Conservation (phyloP, 2,888 invertebrate genomes). For the Caenorhabditis afra region DNA sequence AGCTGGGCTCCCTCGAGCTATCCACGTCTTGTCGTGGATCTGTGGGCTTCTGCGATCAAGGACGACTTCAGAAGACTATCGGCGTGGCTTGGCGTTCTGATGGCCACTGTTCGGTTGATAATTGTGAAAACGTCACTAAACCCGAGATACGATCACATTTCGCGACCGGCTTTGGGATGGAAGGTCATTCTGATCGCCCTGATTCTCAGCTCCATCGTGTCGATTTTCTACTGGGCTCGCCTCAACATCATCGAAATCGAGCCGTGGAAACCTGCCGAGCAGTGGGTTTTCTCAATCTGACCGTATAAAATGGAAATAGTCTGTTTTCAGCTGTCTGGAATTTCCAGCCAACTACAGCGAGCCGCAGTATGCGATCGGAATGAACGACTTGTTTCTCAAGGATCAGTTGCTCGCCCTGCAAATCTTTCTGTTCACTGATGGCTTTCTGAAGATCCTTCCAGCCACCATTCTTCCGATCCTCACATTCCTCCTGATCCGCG, state of each 20-base stretch:
- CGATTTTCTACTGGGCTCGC: background rate
- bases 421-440: constrained; percentile 25
- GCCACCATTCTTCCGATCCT: constrained; percentile 8
- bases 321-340: constrained; percentile 6
- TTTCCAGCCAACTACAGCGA: constrained; percentile 14
- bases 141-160: constrained; percentile 8
- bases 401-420: background rate
- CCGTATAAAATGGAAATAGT: too few species aligned
- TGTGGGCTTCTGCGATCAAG: constrained; percentile 13
- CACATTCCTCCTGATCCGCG: constrained; percentile 1
- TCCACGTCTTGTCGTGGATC: background rate
- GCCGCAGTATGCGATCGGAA: background rate
- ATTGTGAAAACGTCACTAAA: constrained; percentile 23
- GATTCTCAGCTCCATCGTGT: background rate
- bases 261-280: constrained; percentile 19
- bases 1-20: constrained; percentile 13
- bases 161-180: background rate
- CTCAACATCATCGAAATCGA: background rate
- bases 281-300: constrained; percentile 11
- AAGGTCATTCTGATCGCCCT: background rate
- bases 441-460: constrained; percentile 32
- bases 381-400: background rate
- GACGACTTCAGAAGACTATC: constrained; percentile 16
- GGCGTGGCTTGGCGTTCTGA: constrained; percentile 28
- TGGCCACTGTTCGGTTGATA: constrained; percentile 16